Conservation (phyloP, 2,797 vertebrate species). For the Siniperca scherzeri region DNA sequence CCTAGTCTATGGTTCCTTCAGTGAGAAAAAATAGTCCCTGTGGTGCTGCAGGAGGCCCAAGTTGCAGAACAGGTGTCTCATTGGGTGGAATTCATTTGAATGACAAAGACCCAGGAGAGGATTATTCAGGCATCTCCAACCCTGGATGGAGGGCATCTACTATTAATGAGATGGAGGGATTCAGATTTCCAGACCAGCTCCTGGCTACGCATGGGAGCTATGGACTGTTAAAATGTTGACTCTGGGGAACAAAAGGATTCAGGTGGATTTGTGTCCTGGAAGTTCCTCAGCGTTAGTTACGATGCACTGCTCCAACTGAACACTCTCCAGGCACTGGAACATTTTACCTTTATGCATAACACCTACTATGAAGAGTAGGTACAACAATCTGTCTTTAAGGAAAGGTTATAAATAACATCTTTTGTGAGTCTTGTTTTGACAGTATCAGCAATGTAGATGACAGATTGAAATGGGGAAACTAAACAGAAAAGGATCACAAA, state of each 20-base stretch:
- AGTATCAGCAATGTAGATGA: neutral
- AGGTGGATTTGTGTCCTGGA: slow-evolving; percentile 62
- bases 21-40: slow-evolving; percentile 12
- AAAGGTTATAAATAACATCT: neutral
- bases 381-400: neutral
- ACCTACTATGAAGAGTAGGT: neutral
- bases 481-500: neutral
- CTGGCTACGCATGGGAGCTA: slow-evolving; percentile 69
- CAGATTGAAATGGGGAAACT: neutral
- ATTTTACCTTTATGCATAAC: slow-evolving; percentile 26
- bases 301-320: slow-evolving; percentile 49
- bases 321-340: slow-evolving; percentile 30
- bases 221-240: slow-evolving; percentile 74
- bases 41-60: slow-evolving; percentile 49
- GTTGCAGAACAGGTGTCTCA: slow-evolving; percentile 79
- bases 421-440: slow-evolving; percentile 10
- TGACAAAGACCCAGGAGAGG: slow-evolving; percentile 81
- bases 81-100: slow-evolving; percentile 84
- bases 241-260: slow-evolving; percentile 72
- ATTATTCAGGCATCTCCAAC: slow-evolving; percentile 78
- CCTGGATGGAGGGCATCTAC: slow-evolving; percentile 76
- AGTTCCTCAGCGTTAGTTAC: slow-evolving; percentile 60
- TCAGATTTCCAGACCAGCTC: slow-evolving; percentile 79
- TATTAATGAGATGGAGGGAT: slow-evolving; percentile 84
- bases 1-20: slow-evolving; percentile 13